A percentile compares a stretch with the other conserved stretches of the same genome.
phyloP scores from a whole-genome alignment of 2,888 invertebrate species.

The Antheraea yamamai region DNA sequence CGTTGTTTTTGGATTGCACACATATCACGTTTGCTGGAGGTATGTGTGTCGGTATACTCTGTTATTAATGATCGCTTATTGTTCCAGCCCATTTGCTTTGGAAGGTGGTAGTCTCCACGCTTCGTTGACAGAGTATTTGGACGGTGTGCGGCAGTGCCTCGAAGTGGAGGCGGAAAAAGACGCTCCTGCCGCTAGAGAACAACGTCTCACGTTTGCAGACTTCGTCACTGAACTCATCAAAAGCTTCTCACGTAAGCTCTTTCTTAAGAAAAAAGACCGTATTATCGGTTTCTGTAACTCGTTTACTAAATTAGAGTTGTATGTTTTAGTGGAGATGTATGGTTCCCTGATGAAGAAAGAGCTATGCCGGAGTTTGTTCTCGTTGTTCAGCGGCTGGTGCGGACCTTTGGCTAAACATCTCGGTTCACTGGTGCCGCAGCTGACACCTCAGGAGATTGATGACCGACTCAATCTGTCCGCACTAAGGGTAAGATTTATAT shows the following conservation, averaged over 20 bases:
- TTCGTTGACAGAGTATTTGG: conserved; percentile 96
- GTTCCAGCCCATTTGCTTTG: conserved; percentile 87
- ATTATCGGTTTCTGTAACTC: neutral
- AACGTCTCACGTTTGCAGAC: conserved; percentile 96
- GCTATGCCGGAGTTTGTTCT: conserved; percentile 92
- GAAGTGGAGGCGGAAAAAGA: conserved; percentile 98
- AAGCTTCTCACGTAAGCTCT: conserved; percentile 91
- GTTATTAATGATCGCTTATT: conserved; percentile 11
- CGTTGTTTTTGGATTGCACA: too few relatives aligned
- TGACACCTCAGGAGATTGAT: conserved; percentile 67
- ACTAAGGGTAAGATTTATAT: conserved; percentile 68
- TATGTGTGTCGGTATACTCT: too few relatives aligned
- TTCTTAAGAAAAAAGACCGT: too few relatives aligned
- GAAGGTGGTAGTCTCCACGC: conserved; percentile 93
- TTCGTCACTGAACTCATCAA: conserved; percentile 96
- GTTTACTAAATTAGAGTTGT: neutral
- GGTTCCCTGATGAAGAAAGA: conserved; percentile 93
- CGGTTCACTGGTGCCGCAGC: conserved; percentile 71
- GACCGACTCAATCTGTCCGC: conserved; percentile 84
- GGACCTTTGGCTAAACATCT: conserved; percentile 91
- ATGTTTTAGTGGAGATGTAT: conserved; percentile 89
- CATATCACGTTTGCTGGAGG: too few relatives aligned
- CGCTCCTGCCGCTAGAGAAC: conserved; percentile 91
- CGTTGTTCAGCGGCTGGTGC: conserved; percentile 96
- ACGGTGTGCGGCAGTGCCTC: conserved; percentile 94